Evolutionary conservation across 2,113 vertebrate species (phyloP).

Genomic region (Panurus biarmicus): DNA sequence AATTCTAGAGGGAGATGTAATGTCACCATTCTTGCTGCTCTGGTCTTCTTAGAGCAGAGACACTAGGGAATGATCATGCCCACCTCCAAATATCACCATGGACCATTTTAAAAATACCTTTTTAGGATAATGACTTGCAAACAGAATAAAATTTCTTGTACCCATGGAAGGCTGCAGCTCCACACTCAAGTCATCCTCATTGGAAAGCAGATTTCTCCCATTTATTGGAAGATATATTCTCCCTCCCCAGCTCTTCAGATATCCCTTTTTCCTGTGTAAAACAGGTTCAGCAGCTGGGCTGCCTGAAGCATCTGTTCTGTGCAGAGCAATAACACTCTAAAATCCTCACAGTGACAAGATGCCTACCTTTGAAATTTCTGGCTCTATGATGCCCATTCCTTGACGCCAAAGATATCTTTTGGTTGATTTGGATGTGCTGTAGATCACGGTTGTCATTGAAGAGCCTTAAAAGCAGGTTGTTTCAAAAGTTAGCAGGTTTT

Average conservation of each 20-base stretch:
- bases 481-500: neutral
- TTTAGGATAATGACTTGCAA: neutral
- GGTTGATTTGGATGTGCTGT: neutral
- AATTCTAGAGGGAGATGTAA: neutral
- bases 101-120: neutral
- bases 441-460: neutral
- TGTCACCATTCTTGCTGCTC: neutral
- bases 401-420: neutral
- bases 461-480: neutral
- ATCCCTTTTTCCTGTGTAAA: neutral
- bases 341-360: neutral
- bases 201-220: neutral
- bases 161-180: neutral
- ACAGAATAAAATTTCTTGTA: neutral
- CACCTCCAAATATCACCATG: neutral
- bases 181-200: neutral
- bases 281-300: neutral
- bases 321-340: neutral
- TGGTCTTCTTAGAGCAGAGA: neutral
- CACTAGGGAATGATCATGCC: neutral
- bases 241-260: neutral
- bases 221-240: neutral
- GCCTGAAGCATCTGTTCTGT: neutral
- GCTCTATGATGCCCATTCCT: neutral
- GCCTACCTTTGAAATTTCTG: neutral